phyloP scores from a whole-genome alignment of 2,888 invertebrate genomes.

The Drosophila sordidula region DNA sequence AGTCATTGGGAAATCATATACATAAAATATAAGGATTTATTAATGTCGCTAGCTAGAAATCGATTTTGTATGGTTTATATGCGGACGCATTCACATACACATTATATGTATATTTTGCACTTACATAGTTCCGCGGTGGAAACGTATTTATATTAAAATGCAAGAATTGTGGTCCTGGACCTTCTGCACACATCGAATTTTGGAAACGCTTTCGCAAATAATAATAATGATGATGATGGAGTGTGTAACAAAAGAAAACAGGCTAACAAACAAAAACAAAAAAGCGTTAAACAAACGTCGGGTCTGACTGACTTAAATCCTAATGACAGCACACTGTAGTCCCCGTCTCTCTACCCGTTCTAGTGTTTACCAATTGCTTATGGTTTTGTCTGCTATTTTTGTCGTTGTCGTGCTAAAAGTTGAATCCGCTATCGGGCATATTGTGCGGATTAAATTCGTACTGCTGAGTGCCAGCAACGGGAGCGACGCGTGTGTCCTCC shows the following conservation, averaged over 20 bases:
- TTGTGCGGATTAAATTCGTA: slow-evolving; percentile 89
- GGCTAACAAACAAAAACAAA: slow-evolving; percentile 26
- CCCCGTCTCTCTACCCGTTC: slow-evolving; percentile 25
- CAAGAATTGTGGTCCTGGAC: slow-evolving; percentile 49
- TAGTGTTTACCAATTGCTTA: slow-evolving; percentile 21
- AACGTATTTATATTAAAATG: slow-evolving; percentile 17
- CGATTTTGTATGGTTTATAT: slow-evolving; percentile 24
- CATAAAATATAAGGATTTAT: slow-evolving; percentile 21
- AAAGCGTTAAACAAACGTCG: slow-evolving; percentile 42
- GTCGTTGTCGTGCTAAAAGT: slow-evolving; percentile 87
- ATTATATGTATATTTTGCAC: slow-evolving; percentile 3
- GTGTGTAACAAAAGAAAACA: slow-evolving; percentile 41
- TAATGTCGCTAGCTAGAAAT: slow-evolving; percentile 44
- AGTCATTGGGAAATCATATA: slow-evolving; percentile 45
- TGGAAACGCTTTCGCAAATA: slow-evolving; percentile 41
- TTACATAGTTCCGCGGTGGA: neutral
- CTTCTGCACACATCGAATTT: slow-evolving; percentile 46
- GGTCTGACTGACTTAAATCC: slow-evolving; percentile 64
- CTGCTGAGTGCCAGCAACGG: slow-evolving; percentile 89
- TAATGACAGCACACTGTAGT: slow-evolving; percentile 65
- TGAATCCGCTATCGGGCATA: slow-evolving; percentile 92
- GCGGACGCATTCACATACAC: slow-evolving; percentile 14
- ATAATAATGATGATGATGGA: slow-evolving; percentile 34
- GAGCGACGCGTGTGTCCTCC: slow-evolving; percentile 92
- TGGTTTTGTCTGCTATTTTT: slow-evolving; percentile 14